phyloP scores from a whole-genome alignment of 1,140 invertebrate genomes.

The Drosophila lini region DNA sequence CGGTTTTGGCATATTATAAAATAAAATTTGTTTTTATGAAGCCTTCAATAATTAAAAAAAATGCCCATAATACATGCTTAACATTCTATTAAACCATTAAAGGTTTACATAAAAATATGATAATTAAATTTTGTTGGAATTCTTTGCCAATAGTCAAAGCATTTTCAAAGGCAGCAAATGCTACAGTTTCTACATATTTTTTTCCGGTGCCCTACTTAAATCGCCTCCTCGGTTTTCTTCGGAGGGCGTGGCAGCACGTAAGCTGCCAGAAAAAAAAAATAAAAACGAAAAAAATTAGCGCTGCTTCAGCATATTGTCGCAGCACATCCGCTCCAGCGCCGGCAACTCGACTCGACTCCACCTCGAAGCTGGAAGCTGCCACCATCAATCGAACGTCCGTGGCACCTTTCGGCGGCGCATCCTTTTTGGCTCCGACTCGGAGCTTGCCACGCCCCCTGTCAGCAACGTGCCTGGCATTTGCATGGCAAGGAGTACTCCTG shows the following conservation, averaged over 20 bases:
- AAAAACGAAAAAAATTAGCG: conserved; percentile 38
- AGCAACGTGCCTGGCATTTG: conserved; percentile 78
- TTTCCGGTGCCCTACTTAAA: conserved; percentile 4
- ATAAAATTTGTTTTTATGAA: neutral
- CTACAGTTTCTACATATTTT: neutral
- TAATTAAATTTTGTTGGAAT: neutral
- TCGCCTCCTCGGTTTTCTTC: neutral
- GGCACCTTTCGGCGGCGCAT: conserved; percentile 40
- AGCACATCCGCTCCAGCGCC: conserved; percentile 40
- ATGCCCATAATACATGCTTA: too few species aligned
- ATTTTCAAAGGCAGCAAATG: neutral
- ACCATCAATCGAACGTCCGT: conserved; percentile 57
- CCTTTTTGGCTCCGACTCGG: conserved; percentile 25
- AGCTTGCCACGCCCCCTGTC: conserved; percentile 63
- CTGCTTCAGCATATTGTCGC: conserved; percentile 69
- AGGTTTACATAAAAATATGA: neutral
- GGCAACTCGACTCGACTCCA: conserved; percentile 27
- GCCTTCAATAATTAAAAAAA: too few species aligned
- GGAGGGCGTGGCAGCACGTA: conserved; percentile 56
- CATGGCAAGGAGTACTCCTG: conserved; percentile 41
- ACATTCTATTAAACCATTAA: too few species aligned
- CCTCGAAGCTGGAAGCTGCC: conserved; percentile 28
- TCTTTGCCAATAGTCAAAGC: neutral
- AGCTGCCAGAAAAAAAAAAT: conserved; percentile 25
- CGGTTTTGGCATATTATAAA: neutral